Conservation (phyloP, 2,888 invertebrate genomes). For the Drosophila merina region DNA sequence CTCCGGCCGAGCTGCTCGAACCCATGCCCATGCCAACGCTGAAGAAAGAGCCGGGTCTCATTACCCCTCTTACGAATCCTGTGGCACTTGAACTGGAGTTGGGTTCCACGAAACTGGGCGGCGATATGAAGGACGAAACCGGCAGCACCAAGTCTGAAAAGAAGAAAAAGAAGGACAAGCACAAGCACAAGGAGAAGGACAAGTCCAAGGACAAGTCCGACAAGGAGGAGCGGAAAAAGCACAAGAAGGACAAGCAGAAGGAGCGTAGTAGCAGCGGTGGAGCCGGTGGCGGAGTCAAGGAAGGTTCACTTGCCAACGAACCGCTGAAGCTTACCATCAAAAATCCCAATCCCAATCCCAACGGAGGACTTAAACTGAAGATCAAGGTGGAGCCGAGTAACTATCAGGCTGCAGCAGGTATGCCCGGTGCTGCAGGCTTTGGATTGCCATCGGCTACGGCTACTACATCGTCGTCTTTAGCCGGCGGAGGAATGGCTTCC, state of each 20-base stretch:
- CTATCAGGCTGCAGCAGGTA: conserved; percentile 51
- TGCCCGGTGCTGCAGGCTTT: conserved; percentile 39
- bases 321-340: conserved; percentile 89
- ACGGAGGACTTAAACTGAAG: conserved; percentile 87
- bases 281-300: conserved; percentile 45
- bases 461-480: conserved; percentile 4
- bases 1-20: conserved; percentile 81
- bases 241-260: conserved; percentile 87
- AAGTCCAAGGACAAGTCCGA: conserved; percentile 87
- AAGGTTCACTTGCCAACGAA: conserved; percentile 54
- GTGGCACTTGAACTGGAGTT: conserved; percentile 53
- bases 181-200: conserved; percentile 92
- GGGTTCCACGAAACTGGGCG: conserved; percentile 48
- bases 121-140: conserved; percentile 53
- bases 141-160: conserved; percentile 78
- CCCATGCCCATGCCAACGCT: conserved; percentile 60
- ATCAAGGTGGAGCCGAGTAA: conserved; percentile 87
- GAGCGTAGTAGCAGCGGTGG: conserved; percentile 60
- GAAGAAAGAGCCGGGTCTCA: conserved; percentile 62
- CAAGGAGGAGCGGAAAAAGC: conserved; percentile 88
- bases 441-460: conserved; percentile 33
- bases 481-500: conserved; percentile 12
- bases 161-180: conserved; percentile 91
- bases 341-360: conserved; percentile 86
- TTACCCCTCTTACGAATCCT: conserved; percentile 9